A percentile compares a stretch with the other conserved stretches of the same genome.
phyloP scores from a whole-genome alignment of 2,888 invertebrate species.

The Nezara viridula region DNA sequence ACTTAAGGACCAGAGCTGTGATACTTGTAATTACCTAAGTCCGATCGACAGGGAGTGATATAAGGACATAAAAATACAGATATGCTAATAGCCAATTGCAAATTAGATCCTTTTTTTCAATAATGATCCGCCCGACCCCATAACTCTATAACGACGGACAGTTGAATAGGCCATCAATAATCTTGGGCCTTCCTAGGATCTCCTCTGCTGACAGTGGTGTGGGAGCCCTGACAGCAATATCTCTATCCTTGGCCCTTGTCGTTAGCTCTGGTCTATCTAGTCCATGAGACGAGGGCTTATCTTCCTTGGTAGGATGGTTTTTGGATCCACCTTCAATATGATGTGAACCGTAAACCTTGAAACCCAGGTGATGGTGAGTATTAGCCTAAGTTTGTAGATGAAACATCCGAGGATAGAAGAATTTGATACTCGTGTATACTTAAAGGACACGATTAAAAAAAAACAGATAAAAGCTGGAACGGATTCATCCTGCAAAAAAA shows the following conservation, averaged over 20 bases:
- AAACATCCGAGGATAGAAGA: no score
- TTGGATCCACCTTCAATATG: not conserved
- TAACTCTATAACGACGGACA: constrained; percentile 18
- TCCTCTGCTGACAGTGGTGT: not conserved
- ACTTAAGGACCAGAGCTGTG: not conserved
- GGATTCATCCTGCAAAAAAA: not conserved
- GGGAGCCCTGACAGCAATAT: not conserved
- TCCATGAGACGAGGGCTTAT: not conserved
- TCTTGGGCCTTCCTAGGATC: not conserved
- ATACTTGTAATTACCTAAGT: not conserved
- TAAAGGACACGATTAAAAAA: not conserved
- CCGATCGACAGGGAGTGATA: not conserved
- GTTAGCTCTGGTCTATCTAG: not conserved
- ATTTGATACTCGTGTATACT: not conserved
- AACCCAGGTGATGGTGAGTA: no score
- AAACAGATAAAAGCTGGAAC: no score
- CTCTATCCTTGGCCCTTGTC: not conserved
- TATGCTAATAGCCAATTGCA: not conserved
- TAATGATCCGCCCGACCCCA: not conserved
- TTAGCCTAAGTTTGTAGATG: no score
- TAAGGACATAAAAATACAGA: not conserved
- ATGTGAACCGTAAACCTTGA: not conserved
- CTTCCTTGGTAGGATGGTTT: not conserved
- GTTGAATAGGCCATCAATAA: constrained; percentile 23
- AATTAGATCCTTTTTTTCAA: constrained; percentile 30